These are phyloP conservation scores for Chionodraco myersi DNA, from an alignment of 2,113 vertebrate genomes.

Conservation along the genomic window DNA sequence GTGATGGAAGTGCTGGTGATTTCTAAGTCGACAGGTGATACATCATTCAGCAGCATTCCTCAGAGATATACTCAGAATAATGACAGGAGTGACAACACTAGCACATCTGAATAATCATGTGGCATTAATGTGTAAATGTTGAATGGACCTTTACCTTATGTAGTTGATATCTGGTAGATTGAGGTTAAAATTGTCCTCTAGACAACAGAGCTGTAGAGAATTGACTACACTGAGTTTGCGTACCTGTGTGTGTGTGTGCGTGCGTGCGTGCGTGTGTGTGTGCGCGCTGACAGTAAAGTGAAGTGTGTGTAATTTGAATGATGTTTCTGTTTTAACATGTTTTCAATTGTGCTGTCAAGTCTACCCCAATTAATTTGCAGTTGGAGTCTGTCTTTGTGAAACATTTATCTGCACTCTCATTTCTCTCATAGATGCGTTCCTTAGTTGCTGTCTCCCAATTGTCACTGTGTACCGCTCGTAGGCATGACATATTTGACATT, in stretches of 20 bases:
- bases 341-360: slow-evolving; percentile 53
- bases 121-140: slow-evolving; percentile 69
- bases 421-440: slow-evolving; percentile 40
- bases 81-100: slow-evolving; percentile 76
- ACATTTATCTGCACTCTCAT: slow-evolving; percentile 54
- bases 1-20: slow-evolving; percentile 69
- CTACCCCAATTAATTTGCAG: slow-evolving; percentile 56
- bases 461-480: slow-evolving; percentile 9
- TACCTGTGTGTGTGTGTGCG: not conserved
- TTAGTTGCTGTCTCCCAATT: slow-evolving; percentile 22
- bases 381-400: slow-evolving; percentile 43
- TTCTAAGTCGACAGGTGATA: slow-evolving; percentile 82
- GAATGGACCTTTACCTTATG: slow-evolving; percentile 70
- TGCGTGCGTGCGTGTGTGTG: no score
- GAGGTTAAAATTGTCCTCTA: slow-evolving; percentile 52
- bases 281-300: not conserved
- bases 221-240: slow-evolving; percentile 23
- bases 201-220: slow-evolving; percentile 15
- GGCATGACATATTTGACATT: slow-evolving; percentile 42
- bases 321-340: slow-evolving; percentile 51
- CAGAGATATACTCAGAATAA: slow-evolving; percentile 68
- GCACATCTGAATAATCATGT: slow-evolving; percentile 76
- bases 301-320: slow-evolving; percentile 48
- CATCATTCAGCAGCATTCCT: slow-evolving; percentile 79
- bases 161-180: slow-evolving; percentile 60